Evolutionary conservation across 2,888 invertebrate genomes (phyloP).

Genomic region (Herminia tarsipennalis): DNA sequence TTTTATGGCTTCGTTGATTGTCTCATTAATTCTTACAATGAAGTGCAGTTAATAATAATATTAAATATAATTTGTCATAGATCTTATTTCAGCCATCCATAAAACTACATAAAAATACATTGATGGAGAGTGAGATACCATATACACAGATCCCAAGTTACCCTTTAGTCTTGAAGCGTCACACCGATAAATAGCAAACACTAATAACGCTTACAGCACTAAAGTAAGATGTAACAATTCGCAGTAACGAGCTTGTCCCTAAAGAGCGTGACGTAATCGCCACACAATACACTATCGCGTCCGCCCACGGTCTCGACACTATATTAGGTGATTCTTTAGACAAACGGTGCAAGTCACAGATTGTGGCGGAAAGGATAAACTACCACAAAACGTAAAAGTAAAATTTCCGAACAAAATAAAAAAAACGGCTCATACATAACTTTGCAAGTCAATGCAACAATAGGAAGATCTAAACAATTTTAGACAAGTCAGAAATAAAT

Average conservation of each 20-base stretch:
- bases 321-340: constrained; percentile 51
- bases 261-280: constrained; percentile 45
- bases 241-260: constrained; percentile 47
- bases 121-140: background rate
- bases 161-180: constrained; percentile 7
- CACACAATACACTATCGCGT: constrained; percentile 48
- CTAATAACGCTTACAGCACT: constrained; percentile 47
- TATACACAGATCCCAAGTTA: constrained; percentile 8
- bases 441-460: too few relatives aligned
- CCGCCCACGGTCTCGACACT: constrained; percentile 37
- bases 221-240: constrained; percentile 52
- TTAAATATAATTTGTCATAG: too few relatives aligned
- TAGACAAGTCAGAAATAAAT: background rate
- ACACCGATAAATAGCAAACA: constrained; percentile 44
- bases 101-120: background rate
- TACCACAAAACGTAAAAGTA: background rate
- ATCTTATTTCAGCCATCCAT: too few relatives aligned
- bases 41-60: too few relatives aligned
- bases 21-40: too few relatives aligned
- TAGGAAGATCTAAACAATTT: background rate
- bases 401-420: too few relatives aligned
- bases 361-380: constrained; percentile 12
- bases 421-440: too few relatives aligned
- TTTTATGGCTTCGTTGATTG: too few relatives aligned
- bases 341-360: constrained; percentile 30